phyloP scores from a whole-genome alignment of 1,140 invertebrate species.

The Drosophila quadrilineata region DNA sequence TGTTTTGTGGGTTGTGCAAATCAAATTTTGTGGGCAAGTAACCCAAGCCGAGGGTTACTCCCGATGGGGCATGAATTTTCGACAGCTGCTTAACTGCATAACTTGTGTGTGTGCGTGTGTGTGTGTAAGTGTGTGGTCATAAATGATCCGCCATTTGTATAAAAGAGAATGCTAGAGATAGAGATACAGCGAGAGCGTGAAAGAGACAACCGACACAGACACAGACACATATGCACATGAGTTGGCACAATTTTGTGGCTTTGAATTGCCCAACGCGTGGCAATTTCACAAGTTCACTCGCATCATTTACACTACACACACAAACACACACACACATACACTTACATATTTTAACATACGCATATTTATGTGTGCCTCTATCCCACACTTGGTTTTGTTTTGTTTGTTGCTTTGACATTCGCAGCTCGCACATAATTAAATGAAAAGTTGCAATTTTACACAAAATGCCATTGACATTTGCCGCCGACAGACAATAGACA shows the following conservation, averaged over 20 bases:
- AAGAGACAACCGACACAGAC: background rate
- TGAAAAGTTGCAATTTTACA: background rate
- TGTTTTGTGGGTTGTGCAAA: conserved; percentile 5
- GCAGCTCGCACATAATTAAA: background rate
- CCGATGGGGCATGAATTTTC: background rate
- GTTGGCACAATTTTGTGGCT: too few species aligned
- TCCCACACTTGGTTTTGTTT: background rate
- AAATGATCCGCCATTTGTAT: background rate
- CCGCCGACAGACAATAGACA: too few species aligned
- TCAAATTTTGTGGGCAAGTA: background rate
- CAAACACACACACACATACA: too few species aligned
- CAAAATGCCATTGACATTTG: too few species aligned
- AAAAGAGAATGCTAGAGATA: too few species aligned
- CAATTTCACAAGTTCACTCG: background rate
- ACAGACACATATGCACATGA: too few species aligned
- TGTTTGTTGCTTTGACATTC: too few species aligned
- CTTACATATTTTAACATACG: too few species aligned
- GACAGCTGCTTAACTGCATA: conserved; percentile 17
- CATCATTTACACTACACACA: background rate
- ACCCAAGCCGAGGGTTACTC: background rate
- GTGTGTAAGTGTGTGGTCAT: background rate
- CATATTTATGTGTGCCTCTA: too few species aligned
- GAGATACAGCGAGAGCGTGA: background rate
- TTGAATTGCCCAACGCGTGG: background rate
- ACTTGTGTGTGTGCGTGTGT: background rate